Percentiles rank a stretch among this genome's conserved stretches.
phyloP scores from a whole-genome alignment of 2,888 invertebrate species.

The Netelia inedita region DNA sequence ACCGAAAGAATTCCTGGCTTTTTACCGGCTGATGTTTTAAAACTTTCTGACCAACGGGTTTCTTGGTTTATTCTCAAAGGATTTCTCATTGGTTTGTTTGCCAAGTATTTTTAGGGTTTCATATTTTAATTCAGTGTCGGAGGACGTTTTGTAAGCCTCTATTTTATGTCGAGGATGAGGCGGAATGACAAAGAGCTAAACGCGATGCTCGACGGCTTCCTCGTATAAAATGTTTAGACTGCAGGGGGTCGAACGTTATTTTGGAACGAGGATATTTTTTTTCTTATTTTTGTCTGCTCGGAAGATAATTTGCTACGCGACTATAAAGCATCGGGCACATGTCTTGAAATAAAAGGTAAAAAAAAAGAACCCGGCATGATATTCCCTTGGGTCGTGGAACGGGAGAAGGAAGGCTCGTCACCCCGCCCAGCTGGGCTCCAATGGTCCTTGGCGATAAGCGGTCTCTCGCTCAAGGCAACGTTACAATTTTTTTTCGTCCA shows the following conservation, averaged over 20 bases:
- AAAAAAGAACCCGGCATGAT: constrained; percentile 29
- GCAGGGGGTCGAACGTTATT: constrained; percentile 8
- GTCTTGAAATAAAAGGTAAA: background rate
- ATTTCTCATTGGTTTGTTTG: background rate
- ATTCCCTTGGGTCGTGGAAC: constrained; percentile 59
- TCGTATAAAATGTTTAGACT: background rate
- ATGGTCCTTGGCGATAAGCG: constrained; percentile 64
- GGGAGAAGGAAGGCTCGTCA: constrained; percentile 46
- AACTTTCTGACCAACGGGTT: background rate
- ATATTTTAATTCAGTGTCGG: background rate
- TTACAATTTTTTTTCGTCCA: constrained; percentile 7
- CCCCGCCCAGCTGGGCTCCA: constrained; percentile 69
- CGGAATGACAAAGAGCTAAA: background rate
- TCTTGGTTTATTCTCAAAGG: background rate
- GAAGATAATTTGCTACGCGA: background rate
- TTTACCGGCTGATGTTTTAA: background rate
- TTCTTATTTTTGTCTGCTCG: background rate
- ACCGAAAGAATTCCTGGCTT: background rate
- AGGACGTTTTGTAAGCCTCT: background rate
- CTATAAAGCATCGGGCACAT: background rate
- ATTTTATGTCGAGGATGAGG: background rate
- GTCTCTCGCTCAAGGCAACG: constrained; percentile 43
- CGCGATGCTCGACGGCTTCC: background rate
- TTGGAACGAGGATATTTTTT: background rate
- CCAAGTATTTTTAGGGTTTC: background rate